These are phyloP conservation scores for Sciurus vulgaris DNA, from an alignment of 2,797 vertebrate species.

Conservation along the genomic window DNA sequence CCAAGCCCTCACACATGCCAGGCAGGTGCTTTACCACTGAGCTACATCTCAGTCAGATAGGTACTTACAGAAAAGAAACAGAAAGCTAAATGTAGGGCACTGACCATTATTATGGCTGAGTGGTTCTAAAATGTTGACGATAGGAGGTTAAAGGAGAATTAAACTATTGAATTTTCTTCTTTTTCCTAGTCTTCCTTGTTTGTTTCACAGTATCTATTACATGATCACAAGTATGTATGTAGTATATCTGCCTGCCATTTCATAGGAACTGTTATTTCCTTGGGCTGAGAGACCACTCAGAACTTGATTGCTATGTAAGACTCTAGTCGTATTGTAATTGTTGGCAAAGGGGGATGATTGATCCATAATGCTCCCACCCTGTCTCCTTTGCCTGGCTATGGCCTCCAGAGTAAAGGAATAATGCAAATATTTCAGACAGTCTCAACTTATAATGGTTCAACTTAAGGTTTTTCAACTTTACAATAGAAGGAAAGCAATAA, in stretches of 20 bases:
- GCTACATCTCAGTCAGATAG: too few relatives aligned
- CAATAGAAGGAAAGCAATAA: background rate
- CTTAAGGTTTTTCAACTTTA: too few relatives aligned
- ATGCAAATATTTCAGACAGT: background rate
- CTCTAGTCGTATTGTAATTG: background rate
- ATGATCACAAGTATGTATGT: background rate
- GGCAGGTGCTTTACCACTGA: too few relatives aligned
- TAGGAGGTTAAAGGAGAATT: background rate
- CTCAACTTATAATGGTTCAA: background rate
- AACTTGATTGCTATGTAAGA: background rate
- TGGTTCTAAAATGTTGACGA: background rate
- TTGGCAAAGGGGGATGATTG: background rate
- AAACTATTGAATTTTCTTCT: background rate
- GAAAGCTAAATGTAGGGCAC: background rate
- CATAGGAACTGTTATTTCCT: background rate
- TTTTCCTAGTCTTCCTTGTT: background rate
- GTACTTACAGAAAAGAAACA: background rate
- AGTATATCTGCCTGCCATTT: background rate
- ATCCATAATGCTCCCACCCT: background rate
- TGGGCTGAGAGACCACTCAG: background rate
- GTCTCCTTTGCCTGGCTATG: background rate
- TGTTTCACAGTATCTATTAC: background rate
- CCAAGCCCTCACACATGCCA: too few relatives aligned
- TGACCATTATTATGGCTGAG: background rate
- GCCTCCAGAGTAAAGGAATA: background rate